Percentiles rank a stretch among this genome's conserved stretches.
Conservation (phyloP, 2,888 invertebrate species). For the Melipona bicolor region DNA sequence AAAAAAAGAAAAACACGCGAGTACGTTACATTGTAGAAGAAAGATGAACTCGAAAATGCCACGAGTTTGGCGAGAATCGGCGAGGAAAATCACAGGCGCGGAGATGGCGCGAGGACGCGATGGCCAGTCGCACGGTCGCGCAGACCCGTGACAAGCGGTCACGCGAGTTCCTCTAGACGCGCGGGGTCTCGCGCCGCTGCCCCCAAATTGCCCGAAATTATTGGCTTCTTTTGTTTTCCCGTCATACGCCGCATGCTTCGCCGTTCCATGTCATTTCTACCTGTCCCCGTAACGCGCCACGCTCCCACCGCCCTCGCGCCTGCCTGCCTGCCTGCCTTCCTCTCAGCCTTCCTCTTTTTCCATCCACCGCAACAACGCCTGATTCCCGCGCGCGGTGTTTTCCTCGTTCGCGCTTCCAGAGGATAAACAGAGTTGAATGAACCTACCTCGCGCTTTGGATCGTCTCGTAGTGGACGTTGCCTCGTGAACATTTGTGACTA, state of each 20-base stretch:
- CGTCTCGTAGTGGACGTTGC: no score
- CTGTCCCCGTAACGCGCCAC: constrained; percentile 69
- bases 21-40: background rate
- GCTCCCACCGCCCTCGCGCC: constrained; percentile 60
- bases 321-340: background rate
- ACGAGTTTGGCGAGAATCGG: constrained; percentile 5
- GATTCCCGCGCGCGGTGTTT: constrained; percentile 44
- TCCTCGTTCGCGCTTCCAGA: constrained; percentile 32
- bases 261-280: constrained; percentile 80
- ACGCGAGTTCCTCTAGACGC: constrained; percentile 70
- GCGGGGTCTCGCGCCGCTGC: constrained; percentile 82
- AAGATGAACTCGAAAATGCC: background rate
- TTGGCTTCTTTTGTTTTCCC: constrained; percentile 84
- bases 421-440: constrained; percentile 28
- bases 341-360: background rate
- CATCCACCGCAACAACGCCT: background rate
- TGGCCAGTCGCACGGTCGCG: constrained; percentile 66
- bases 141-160: constrained; percentile 71
- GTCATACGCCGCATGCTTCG: constrained; percentile 80
- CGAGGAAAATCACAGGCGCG: constrained; percentile 23
- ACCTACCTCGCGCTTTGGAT: background rate
- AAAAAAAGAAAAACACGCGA: no score
- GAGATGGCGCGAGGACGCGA: constrained; percentile 26
- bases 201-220: constrained; percentile 83
- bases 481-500: no score